phyloP scores from a whole-genome alignment of 2,888 invertebrate species.

The Watsonalla binaria region DNA sequence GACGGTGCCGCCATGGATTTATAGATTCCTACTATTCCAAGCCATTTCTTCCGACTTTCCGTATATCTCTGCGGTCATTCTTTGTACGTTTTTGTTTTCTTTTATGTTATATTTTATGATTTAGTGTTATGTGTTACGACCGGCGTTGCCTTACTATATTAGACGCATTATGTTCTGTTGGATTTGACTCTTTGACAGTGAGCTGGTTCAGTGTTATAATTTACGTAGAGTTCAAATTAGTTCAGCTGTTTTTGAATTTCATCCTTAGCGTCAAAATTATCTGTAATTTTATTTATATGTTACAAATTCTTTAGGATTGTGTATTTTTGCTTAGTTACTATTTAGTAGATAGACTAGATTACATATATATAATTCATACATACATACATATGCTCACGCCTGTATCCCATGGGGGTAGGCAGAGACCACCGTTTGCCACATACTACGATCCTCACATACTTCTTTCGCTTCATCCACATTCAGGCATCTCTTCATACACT shows the following conservation, averaged over 20 bases:
- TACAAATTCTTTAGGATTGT: too few relatives aligned
- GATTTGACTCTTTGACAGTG: conserved; percentile 1
- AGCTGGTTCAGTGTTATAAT: not conserved
- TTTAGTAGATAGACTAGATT: too few relatives aligned
- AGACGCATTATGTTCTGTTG: not conserved
- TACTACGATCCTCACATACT: too few relatives aligned
- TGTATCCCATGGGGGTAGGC: too few relatives aligned
- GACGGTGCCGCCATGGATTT: conserved; percentile 44
- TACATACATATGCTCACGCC: too few relatives aligned
- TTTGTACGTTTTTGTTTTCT: conserved; percentile 43
- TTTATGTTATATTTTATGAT: conserved; percentile 40
- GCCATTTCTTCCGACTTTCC: conserved; percentile 38
- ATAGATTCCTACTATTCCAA: conserved; percentile 68
- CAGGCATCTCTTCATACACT: too few relatives aligned
- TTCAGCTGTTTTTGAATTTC: not conserved
- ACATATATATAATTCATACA: too few relatives aligned
- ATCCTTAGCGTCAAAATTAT: too few relatives aligned
- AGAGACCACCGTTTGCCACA: too few relatives aligned
- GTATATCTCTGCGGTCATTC: conserved; percentile 45
- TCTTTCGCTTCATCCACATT: too few relatives aligned
- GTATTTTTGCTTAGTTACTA: too few relatives aligned
- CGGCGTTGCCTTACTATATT: conserved; percentile 16
- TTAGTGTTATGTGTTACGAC: conserved; percentile 41
- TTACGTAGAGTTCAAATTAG: not conserved
- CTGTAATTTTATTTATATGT: too few relatives aligned